Evolutionary conservation across 1,140 invertebrate species (phyloP), one percentile per base, ranked within the genome.

Genomic region (Gryon sp.): DNA sequence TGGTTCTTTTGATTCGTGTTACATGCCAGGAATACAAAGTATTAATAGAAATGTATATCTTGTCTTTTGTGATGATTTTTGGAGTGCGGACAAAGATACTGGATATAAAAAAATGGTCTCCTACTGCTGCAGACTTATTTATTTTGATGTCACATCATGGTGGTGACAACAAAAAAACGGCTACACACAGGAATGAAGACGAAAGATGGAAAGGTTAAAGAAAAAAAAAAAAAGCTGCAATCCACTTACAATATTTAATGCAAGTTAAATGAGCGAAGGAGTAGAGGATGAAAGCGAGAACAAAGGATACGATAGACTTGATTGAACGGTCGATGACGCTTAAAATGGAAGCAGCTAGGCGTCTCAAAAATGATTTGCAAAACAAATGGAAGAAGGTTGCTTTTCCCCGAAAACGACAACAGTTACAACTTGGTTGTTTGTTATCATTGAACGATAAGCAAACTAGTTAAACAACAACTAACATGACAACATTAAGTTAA

Each of bases 301-400:
- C 66, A 76, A 79, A 76, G 57, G 73, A 85, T 83, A 82, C 80
- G 78, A 83, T 69, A 74, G 76, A 84, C 80, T 80, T 77, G 79
- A 77, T 77, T 78, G 66, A 76, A 66, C 55, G 66, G 68, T 79
- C 78, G 76, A 75, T 77, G 63, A 72, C 59, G 57, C 34, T 57
- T 60, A 60, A 69, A 59, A 69, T 60, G 48, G 52, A 66, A 66
- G 65, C 45, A n/a, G 34, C 43, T 72, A 43, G 4, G 59, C 20
- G 53, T 68, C 16, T 45, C 18, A 30, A 55, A 36, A 45, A 69
- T 50, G 16, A 30, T 65, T 19, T 36, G 20, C 34, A 34, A 52
- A 30, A 41, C 34, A 36, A 15, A 26, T 2, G 20, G 24, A 12
- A 36, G 40, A 11, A 7, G 22, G 5, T 5, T 4, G 2, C 12